Percentiles rank a stretch among this genome's conserved stretches.
Evolutionary conservation across 2,113 vertebrate species (phyloP).

Genomic region (Proterorhinus semilunaris): DNA sequence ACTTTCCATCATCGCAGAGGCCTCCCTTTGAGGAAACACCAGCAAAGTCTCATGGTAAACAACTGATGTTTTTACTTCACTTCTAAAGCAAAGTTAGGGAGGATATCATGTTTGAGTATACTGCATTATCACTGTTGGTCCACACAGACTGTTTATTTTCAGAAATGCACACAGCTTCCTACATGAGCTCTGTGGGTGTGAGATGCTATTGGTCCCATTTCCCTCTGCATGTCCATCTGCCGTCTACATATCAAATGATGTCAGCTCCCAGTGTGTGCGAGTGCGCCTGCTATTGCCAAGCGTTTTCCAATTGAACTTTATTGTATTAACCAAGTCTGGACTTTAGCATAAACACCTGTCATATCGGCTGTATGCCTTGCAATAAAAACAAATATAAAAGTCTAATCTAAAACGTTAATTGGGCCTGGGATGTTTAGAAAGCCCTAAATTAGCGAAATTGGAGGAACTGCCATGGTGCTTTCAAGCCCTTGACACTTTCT

Average conservation of each 20-base stretch:
- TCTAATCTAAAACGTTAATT: too few relatives aligned
- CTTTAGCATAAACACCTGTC: neutral
- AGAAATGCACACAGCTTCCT: slow-evolving; percentile 26
- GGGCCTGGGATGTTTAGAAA: too few relatives aligned
- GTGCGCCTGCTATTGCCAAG: neutral
- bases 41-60: too few relatives aligned
- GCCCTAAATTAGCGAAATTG: too few relatives aligned
- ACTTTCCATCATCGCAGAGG: too few relatives aligned
- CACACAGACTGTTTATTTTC: slow-evolving; percentile 49
- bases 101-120: neutral
- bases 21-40: too few relatives aligned
- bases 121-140: slow-evolving; percentile 10
- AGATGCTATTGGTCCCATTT: slow-evolving; percentile 21
- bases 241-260: slow-evolving; percentile 28
- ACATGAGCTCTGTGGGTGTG: slow-evolving; percentile 24
- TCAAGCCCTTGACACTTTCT: too few relatives aligned
- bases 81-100: neutral
- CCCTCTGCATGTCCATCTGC: slow-evolving; percentile 47
- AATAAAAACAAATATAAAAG: neutral
- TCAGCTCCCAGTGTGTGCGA: slow-evolving; percentile 2
- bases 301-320: slow-evolving; percentile 2
- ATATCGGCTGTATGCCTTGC: neutral
- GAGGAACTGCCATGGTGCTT: too few relatives aligned
- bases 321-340: slow-evolving; percentile 2
- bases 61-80: too few relatives aligned